These are phyloP conservation scores for Lithosia quadra DNA, from an alignment of 2,888 invertebrate species.

Conservation along the genomic window DNA sequence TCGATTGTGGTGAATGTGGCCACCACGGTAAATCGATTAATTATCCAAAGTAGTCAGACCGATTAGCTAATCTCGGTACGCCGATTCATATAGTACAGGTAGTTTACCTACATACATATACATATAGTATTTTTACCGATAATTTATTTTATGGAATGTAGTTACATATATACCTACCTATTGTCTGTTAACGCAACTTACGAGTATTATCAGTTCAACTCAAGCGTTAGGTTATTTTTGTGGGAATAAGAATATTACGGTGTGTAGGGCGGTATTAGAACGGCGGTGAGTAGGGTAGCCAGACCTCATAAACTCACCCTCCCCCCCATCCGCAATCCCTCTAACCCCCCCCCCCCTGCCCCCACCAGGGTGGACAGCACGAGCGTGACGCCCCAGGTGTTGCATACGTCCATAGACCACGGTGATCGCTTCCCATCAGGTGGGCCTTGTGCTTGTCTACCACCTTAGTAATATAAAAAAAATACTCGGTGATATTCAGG, in stretches of 20 bases:
- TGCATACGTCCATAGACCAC: no score
- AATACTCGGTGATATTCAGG: no score
- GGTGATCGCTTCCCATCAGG: no score
- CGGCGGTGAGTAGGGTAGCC: no score
- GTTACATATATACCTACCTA: slow-evolving; percentile 18
- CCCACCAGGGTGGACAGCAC: no score
- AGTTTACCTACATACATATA: slow-evolving; percentile 16
- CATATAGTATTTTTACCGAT: not conserved
- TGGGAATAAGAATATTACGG: not conserved
- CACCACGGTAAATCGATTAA: slow-evolving; percentile 75
- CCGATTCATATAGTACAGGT: slow-evolving; percentile 42
- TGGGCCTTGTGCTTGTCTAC: no score
- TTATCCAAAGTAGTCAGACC: slow-evolving; percentile 70
- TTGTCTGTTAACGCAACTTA: not conserved
- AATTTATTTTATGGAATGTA: not conserved
- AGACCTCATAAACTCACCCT: no score
- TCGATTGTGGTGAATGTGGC: slow-evolving; percentile 82
- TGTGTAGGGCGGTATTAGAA: no score
- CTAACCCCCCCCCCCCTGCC: no score
- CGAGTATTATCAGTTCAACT: not conserved
- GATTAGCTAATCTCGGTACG: slow-evolving; percentile 63
- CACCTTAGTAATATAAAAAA: no score
- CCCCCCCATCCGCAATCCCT: no score
- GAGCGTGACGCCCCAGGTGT: no score
- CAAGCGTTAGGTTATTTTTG: not conserved